Evolutionary conservation across 2,797 vertebrate species (phyloP).

Genomic region (Anomalospiza imberbis): DNA sequence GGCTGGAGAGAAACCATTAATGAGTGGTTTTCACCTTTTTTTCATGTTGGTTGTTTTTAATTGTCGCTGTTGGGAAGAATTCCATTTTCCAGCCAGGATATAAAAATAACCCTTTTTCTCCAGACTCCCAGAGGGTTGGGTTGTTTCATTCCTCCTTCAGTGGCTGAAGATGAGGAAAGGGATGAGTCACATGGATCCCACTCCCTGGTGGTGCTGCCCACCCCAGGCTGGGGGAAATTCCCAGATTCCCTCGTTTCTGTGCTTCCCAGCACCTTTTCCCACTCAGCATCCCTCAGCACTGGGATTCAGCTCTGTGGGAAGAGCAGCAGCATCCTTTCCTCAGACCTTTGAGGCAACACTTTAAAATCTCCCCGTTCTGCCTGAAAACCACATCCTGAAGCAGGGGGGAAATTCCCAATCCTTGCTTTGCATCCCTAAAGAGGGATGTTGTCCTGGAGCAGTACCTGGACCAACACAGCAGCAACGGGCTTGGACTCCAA

Average conservation of each 20-base stretch:
- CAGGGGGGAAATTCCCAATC: neutral
- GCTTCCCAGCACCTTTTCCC: neutral
- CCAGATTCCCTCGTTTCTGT: neutral
- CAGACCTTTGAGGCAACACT: neutral
- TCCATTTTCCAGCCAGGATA: neutral
- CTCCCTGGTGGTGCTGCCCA: neutral
- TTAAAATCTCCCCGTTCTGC: neutral
- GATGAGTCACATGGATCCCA: neutral
- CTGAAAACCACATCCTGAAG: neutral
- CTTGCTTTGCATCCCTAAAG: neutral
- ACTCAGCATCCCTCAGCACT: neutral
- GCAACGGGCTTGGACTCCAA: neutral
- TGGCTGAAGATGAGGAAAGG: neutral
- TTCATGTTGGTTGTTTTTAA: neutral
- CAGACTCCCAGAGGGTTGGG: neutral
- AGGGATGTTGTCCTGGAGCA: accelerated
- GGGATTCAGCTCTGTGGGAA: neutral
- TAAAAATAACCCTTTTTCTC: neutral
- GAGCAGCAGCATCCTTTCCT: neutral
- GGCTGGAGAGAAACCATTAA: neutral
- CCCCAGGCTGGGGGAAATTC: accelerated
- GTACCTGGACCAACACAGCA: neutral
- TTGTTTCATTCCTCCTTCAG: neutral
- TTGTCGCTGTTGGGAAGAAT: neutral
- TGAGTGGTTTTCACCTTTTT: neutral